phyloP scores from a whole-genome alignment of 1,140 invertebrate species.

The Steinernema khuongi region DNA sequence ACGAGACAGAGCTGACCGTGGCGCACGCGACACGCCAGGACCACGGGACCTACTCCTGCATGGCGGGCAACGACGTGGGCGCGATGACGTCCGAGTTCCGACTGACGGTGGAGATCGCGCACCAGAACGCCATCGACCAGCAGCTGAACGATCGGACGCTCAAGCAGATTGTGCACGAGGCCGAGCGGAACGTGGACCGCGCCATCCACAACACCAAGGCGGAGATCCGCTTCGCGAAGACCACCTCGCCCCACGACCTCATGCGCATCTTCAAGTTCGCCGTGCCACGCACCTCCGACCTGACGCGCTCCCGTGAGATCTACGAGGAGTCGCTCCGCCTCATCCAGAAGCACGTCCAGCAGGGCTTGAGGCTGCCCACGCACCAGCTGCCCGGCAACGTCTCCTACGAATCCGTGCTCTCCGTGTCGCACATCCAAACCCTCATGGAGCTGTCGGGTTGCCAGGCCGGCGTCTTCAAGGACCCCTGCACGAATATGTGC shows the following conservation, averaged over 20 bases:
- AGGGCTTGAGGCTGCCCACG: slow-evolving; percentile 40
- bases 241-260: slow-evolving; percentile 43
- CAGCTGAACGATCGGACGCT: slow-evolving; percentile 40
- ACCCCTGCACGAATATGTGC: slow-evolving; percentile 54
- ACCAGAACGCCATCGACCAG: slow-evolving; percentile 45
- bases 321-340: slow-evolving; percentile 55
- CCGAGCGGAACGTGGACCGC: slow-evolving; percentile 53
- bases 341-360: slow-evolving; percentile 55
- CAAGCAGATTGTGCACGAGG: slow-evolving; percentile 49
- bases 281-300: slow-evolving; percentile 49
- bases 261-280: slow-evolving; percentile 54
- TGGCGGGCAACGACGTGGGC: slow-evolving; percentile 52
- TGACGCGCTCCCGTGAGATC: slow-evolving; percentile 53
- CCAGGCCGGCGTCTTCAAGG: slow-evolving; percentile 36
- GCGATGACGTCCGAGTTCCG: slow-evolving; percentile 51
- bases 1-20: slow-evolving; percentile 50
- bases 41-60: slow-evolving; percentile 52
- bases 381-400: slow-evolving; percentile 49
- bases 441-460: slow-evolving; percentile 57
- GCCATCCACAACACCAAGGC: slow-evolving; percentile 47
- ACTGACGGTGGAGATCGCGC: slow-evolving; percentile 35
- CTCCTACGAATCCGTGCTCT: slow-evolving; percentile 55
- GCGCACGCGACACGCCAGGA: slow-evolving; percentile 33
- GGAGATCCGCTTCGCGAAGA: slow-evolving; percentile 37
- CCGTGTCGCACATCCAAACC: slow-evolving; percentile 57